phyloP scores from a whole-genome alignment of 2,888 invertebrate genomes.

The Uropetala carovei region DNA sequence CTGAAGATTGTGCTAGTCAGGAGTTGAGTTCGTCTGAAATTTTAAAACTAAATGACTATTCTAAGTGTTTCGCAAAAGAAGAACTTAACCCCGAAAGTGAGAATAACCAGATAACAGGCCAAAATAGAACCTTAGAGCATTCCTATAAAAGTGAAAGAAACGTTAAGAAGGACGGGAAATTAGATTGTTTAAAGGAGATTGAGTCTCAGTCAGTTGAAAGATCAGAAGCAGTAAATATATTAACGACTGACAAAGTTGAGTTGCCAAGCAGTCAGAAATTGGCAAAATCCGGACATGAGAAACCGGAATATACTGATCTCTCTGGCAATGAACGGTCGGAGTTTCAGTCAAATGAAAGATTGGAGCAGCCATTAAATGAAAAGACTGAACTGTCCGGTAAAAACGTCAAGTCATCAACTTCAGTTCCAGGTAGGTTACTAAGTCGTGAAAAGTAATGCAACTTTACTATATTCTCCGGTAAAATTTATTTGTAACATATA shows the following conservation, averaged over 20 bases:
- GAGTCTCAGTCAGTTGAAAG: not conserved
- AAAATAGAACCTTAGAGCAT: not conserved
- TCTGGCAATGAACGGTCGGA: not conserved
- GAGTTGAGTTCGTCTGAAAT: not conserved
- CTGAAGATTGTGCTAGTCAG: constrained; percentile 58
- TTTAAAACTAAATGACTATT: not conserved
- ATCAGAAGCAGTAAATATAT: not conserved
- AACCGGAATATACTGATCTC: not conserved
- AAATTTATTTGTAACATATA: too few relatives aligned
- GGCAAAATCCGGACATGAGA: constrained; percentile 6
- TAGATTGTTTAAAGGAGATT: not conserved
- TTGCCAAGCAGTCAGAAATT: not conserved
- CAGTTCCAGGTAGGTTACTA: not conserved
- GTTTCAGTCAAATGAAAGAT: not conserved
- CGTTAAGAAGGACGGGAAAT: not conserved
- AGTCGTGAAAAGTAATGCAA: too few relatives aligned
- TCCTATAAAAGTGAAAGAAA: not conserved
- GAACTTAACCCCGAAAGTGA: not conserved
- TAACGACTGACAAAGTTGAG: not conserved
- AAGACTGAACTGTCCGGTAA: constrained; percentile 5
- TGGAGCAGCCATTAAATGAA: constrained; percentile 27
- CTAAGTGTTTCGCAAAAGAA: not conserved
- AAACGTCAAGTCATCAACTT: constrained; percentile 28
- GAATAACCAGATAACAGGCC: not conserved
- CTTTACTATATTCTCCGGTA: too few relatives aligned